A percentile compares a stretch with the other conserved stretches of the same genome.
phyloP scores from a whole-genome alignment of 2,888 invertebrate species.

The Oscheius sp. region DNA sequence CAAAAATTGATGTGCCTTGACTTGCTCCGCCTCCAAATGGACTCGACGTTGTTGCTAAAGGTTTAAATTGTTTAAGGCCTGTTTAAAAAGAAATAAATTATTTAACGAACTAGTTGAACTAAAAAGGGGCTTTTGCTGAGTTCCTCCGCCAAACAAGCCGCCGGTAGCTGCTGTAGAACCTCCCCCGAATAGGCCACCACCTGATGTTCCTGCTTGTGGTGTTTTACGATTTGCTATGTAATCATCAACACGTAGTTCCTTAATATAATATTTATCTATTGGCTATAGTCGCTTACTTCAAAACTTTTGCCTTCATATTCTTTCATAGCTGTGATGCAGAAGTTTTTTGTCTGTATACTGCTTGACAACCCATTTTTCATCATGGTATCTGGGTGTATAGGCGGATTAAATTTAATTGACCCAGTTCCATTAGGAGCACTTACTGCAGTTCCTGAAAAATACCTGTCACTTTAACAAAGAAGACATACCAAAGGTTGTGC shows the following conservation, averaged over 20 bases:
- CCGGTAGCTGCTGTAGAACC: conserved; percentile 32
- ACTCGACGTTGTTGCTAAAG: conserved; percentile 28
- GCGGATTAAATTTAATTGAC: conserved; percentile 81
- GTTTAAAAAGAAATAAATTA: too few relatives aligned
- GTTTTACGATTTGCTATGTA: conserved; percentile 90
- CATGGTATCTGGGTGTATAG: conserved; percentile 88
- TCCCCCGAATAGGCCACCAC: conserved; percentile 50
- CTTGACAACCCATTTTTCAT: conserved; percentile 83
- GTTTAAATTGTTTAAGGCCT: background rate
- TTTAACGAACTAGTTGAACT: conserved; percentile 34
- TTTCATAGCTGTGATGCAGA: conserved; percentile 98
- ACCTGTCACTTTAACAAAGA: too few relatives aligned
- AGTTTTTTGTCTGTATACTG: conserved; percentile 89
- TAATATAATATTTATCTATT: conserved; percentile 31
- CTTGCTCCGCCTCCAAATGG: conserved; percentile 41
- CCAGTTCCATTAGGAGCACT: conserved; percentile 76
- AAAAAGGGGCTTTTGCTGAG: conserved; percentile 43
- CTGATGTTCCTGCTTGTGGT: conserved; percentile 39
- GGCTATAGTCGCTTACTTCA: conserved; percentile 75
- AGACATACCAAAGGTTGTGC: too few relatives aligned
- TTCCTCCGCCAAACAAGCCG: conserved; percentile 67
- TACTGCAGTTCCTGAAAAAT: conserved; percentile 28
- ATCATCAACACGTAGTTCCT: conserved; percentile 90
- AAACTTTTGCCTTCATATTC: conserved; percentile 93
- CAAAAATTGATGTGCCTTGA: conserved; percentile 45